Evolutionary conservation across 2,888 invertebrate genomes (phyloP), one percentile per base, ranked within the genome.

Genomic region (Lasioglossum villosulum): DNA sequence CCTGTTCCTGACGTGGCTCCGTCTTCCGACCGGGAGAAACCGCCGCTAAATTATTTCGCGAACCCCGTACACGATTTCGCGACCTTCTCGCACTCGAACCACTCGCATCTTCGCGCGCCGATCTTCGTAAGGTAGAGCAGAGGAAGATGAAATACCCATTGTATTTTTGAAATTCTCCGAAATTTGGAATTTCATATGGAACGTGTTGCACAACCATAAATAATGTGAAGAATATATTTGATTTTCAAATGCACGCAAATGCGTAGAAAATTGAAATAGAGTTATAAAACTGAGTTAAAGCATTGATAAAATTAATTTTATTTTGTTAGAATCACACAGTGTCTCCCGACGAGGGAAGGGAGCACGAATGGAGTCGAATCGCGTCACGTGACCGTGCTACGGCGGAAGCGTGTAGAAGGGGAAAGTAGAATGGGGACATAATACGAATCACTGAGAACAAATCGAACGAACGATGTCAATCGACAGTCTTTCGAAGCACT

Each of bases 1-100:
- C 71, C 75, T 86, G 81, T 74, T 81, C 52, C 68, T 85, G 81
- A 82, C 86, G 75, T 59, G 71, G 48, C 83, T 72, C 37, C 79
- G 68, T 77, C 76, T 75, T 71, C 59, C 78, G 63, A n/a, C 16
- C 78, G 59, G 14, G 27, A 39, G 76, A 63, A 39, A 8, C 73
- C 56, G 56, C 79, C 66, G 71, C 48, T 78, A 27, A 78, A 81
- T 80, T 84, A 75, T 84, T 66, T 81, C 68, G 23, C 63, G 71
- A 14, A 45, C 56, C 23, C 56, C 19, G 19, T 12, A 34, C 23
- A 30, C 80, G 63, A 63, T 63, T 30, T n/a, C 59, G n/a, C 59
- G 27, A 30, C 48, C n/a, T 48, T 80, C 71, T 42, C 48, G 70
- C 71, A 1, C 68, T 63, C 30, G 4, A 23, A n/a, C 39, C n/a